These are phyloP conservation scores for Strigamia crassipes DNA, from an alignment of 2,888 invertebrate genomes.

Conservation along the genomic window DNA sequence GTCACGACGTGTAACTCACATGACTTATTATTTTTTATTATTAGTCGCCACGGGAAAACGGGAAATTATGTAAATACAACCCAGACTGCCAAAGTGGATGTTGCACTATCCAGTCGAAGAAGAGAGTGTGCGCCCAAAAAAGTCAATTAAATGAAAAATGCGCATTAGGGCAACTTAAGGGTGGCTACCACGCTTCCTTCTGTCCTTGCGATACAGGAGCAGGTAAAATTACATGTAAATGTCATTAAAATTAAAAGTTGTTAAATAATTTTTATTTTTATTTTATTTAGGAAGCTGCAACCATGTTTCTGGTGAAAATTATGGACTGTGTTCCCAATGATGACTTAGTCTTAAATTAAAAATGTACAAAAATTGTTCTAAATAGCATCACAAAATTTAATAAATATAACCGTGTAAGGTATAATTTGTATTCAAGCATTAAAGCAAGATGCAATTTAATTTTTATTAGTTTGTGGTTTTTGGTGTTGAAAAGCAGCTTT, in stretches of 20 bases:
- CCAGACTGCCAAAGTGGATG: neutral
- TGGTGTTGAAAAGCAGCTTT: no score
- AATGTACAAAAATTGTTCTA: no score
- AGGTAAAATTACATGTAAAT: neutral
- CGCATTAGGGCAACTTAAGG: neutral
- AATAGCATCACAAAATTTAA: no score
- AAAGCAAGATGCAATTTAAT: no score
- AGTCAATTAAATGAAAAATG: neutral
- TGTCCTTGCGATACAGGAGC: neutral
- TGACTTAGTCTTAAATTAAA: no score
- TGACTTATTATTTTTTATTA: neutral
- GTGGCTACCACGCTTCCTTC: neutral
- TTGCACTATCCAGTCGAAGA: neutral
- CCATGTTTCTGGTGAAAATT: no score
- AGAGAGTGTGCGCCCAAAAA: neutral
- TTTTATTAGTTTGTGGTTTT: no score
- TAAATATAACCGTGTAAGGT: no score
- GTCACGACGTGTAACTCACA: no score
- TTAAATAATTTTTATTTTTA: neutral
- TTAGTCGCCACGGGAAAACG: neutral
- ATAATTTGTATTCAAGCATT: no score
- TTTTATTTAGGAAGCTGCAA: neutral
- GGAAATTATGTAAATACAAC: neutral
- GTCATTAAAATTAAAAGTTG: neutral
- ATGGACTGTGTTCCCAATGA: no score